Evolutionary conservation across 2,797 vertebrate genomes (phyloP).

Genomic region (Crypturellus tataupa): DNA sequence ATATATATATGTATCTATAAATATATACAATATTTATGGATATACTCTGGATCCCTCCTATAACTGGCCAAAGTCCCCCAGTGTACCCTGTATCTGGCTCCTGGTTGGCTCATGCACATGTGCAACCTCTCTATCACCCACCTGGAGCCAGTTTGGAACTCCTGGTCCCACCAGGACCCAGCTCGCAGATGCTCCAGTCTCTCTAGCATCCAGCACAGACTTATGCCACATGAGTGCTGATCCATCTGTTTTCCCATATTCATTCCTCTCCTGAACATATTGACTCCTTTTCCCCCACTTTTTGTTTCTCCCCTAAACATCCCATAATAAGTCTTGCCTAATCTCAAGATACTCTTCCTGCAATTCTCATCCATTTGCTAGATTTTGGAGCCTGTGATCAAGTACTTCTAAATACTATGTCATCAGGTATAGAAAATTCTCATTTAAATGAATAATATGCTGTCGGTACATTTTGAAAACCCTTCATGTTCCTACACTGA

Average conservation of each 20-base stretch:
- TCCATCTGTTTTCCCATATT: too few species aligned
- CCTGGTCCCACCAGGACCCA: not conserved
- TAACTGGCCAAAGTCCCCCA: not conserved
- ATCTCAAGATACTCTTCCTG: not conserved
- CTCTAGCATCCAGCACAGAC: accelerated
- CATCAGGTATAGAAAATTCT: conserved; percentile 23
- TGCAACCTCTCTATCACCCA: accelerated
- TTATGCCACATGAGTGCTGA: not conserved
- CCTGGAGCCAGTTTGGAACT: not conserved
- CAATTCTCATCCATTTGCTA: not conserved
- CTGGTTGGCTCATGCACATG: not conserved
- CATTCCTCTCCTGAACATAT: too few species aligned
- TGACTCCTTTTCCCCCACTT: too few species aligned
- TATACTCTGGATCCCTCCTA: not conserved
- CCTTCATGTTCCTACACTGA: not conserved
- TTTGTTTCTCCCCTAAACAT: too few species aligned
- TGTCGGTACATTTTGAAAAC: conserved; percentile 42
- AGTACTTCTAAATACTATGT: not conserved
- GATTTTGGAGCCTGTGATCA: not conserved
- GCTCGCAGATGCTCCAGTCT: not conserved
- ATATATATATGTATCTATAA: too few species aligned
- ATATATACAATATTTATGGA: too few species aligned
- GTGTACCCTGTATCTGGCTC: not conserved
- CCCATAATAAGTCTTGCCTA: too few species aligned
- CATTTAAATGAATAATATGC: conserved; percentile 41